These are phyloP conservation scores for Spicauda simplicius DNA, from an alignment of 2,888 invertebrate species.

Conservation along the genomic window DNA sequence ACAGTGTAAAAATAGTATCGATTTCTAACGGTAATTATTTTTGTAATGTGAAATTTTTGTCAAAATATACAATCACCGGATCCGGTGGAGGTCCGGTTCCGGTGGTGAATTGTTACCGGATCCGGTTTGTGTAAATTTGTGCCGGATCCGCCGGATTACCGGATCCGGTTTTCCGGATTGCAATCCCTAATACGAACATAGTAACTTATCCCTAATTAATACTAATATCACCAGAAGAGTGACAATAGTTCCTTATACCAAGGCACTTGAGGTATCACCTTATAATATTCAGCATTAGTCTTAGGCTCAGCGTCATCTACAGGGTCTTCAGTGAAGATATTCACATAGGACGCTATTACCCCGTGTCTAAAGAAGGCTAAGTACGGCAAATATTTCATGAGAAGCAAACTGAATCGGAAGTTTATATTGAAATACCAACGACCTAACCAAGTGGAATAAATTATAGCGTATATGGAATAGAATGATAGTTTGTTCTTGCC, in stretches of 20 bases:
- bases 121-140: too few species aligned
- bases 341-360: slow-evolving; percentile 83
- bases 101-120: too few species aligned
- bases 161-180: too few species aligned
- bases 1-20: too few species aligned
- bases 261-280: slow-evolving; percentile 49
- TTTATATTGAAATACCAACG: slow-evolving; percentile 86
- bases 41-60: too few species aligned
- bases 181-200: neutral
- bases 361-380: slow-evolving; percentile 88
- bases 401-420: slow-evolving; percentile 83
- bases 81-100: too few species aligned
- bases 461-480: slow-evolving; percentile 42
- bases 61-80: too few species aligned
- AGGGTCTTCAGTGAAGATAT: slow-evolving; percentile 80
- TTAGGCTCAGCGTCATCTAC: slow-evolving; percentile 62
- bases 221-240: slow-evolving; percentile 1
- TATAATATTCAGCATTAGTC: slow-evolving; percentile 63
- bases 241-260: slow-evolving; percentile 51
- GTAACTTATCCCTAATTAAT: neutral
- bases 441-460: slow-evolving; percentile 79
- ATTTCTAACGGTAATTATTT: too few species aligned
- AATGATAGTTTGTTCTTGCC: slow-evolving; percentile 61
- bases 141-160: too few species aligned
- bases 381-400: slow-evolving; percentile 88